Percentiles rank a stretch among this genome's conserved stretches.
Evolutionary conservation across 2,888 invertebrate genomes (phyloP).

Genomic region (Anticlea derivata): DNA sequence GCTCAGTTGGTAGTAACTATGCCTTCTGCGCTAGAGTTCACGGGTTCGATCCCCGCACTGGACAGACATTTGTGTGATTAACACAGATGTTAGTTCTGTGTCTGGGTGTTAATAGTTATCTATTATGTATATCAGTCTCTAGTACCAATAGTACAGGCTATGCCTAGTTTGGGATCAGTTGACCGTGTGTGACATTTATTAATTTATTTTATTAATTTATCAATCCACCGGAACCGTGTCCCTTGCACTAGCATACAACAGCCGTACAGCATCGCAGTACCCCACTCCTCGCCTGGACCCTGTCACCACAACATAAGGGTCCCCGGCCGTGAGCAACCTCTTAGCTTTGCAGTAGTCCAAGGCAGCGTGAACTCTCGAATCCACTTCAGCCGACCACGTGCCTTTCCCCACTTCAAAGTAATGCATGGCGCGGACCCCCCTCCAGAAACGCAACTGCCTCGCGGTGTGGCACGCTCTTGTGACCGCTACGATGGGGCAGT

Average conservation of each 20-base stretch:
- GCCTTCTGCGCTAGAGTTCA: too few species aligned
- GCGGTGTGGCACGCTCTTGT: conserved; percentile 87
- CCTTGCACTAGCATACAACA: conserved; percentile 69
- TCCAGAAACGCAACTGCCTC: conserved; percentile 83
- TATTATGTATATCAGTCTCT: too few species aligned
- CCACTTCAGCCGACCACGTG: conserved; percentile 66
- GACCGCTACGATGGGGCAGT: conserved; percentile 90
- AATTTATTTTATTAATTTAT: too few species aligned
- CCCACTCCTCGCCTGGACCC: conserved; percentile 70
- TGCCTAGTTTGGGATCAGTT: too few species aligned
- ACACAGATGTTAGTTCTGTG: too few species aligned
- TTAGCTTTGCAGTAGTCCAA: conserved; percentile 77
- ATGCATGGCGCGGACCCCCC: conserved; percentile 79
- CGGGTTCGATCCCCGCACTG: too few species aligned
- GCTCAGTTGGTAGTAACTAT: too few species aligned
- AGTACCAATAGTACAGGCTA: too few species aligned
- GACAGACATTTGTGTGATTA: too few species aligned
- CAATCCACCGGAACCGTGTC: conserved; percentile 49
- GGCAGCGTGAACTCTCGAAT: conserved; percentile 64
- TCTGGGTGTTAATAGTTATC: too few species aligned
- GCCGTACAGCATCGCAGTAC: conserved; percentile 69
- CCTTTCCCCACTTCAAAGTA: conserved; percentile 68
- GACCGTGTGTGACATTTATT: too few species aligned
- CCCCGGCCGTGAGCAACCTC: conserved; percentile 65
- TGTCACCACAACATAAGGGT: conserved; percentile 70